Conservation (phyloP, 2,113 vertebrate species). For the Muntiacus muntjak region DNA sequence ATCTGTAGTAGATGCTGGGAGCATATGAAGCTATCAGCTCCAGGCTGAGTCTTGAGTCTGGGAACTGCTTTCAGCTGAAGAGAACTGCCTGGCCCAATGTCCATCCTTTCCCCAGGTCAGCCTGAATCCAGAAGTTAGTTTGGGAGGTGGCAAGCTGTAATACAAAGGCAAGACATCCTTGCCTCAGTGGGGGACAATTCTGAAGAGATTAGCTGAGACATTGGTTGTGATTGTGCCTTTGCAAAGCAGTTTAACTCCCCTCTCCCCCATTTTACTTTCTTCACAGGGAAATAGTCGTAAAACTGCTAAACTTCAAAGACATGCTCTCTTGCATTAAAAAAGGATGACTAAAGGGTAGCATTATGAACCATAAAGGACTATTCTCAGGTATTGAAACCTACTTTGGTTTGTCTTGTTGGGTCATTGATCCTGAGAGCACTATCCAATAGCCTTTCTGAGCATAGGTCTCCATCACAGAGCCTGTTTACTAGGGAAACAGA, state of each 20-base stretch:
- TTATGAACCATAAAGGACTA: background rate
- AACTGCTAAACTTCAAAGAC: background rate
- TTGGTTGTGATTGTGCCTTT: background rate
- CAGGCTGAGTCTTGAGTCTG: background rate
- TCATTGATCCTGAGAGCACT: background rate
- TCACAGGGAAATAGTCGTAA: background rate
- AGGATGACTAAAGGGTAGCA: background rate
- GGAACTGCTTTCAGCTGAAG: background rate
- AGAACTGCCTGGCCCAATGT: background rate
- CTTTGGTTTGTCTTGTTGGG: background rate
- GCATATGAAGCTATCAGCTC: background rate
- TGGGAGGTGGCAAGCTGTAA: background rate
- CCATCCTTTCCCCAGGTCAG: background rate
- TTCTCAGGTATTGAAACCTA: background rate
- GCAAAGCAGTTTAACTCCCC: background rate
- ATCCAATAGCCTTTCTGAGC: background rate
- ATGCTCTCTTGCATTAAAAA: background rate
- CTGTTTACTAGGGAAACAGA: conserved; percentile 2
- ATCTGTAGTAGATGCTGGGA: background rate
- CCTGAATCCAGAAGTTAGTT: background rate
- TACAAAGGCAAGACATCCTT: background rate
- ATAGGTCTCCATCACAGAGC: background rate
- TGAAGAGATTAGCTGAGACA: background rate
- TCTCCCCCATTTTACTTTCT: background rate
- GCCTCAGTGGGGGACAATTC: background rate